Conservation (phyloP, 2,113 vertebrate genomes). For the Cyanoramphus novaezelandiae region DNA sequence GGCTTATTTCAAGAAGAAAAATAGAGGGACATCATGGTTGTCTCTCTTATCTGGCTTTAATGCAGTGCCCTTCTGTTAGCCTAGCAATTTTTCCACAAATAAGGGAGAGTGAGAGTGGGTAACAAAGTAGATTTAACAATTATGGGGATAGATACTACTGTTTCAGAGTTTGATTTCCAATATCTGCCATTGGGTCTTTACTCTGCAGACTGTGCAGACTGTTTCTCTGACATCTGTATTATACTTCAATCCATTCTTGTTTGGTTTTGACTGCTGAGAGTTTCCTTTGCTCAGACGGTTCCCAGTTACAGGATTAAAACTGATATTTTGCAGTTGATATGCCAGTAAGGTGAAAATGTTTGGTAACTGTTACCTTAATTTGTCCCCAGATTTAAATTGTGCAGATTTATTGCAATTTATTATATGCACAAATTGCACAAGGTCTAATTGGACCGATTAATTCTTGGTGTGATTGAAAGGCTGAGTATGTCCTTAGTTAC, state of each 20-base stretch:
- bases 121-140: background rate
- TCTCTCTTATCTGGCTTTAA: background rate
- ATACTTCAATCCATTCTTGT: background rate
- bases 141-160: background rate
- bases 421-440: background rate
- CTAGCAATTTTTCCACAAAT: background rate
- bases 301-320: background rate
- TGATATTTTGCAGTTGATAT: rapidly evolving
- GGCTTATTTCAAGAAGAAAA: background rate
- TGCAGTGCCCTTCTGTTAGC: background rate
- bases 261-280: background rate
- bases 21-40: background rate
- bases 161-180: background rate
- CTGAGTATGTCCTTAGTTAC: background rate
- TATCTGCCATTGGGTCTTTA: background rate
- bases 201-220: background rate
- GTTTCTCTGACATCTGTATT: background rate
- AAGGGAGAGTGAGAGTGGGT: rapidly evolving
- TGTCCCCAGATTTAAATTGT: background rate
- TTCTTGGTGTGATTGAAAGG: background rate
- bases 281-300: background rate
- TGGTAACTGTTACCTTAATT: background rate
- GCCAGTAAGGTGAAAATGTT: background rate
- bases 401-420: background rate
- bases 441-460: background rate